These are phyloP conservation scores for Caprella mutica DNA, from an alignment of 2,888 invertebrate species.

Conservation along the genomic window DNA sequence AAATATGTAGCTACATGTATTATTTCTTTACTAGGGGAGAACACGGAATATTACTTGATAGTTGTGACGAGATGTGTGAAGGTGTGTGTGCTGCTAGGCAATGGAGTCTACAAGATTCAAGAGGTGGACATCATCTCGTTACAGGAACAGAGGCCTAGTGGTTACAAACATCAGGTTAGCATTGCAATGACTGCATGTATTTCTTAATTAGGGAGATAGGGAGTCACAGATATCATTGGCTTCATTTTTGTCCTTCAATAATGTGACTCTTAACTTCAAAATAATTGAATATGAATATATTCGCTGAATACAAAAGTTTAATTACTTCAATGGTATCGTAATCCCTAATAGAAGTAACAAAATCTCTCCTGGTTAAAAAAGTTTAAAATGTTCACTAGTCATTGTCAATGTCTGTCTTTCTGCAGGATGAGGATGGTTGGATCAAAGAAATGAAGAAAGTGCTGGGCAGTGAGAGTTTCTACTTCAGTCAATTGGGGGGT, in stretches of 20 bases:
- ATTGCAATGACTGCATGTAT: too few species aligned
- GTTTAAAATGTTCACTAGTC: too few species aligned
- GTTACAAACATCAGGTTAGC: slow-evolving; percentile 26
- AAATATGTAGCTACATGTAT: too few species aligned
- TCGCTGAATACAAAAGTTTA: too few species aligned
- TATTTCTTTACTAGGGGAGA: slow-evolving; percentile 48
- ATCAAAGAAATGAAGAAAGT: slow-evolving; percentile 56
- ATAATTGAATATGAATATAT: too few species aligned
- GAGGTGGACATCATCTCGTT: slow-evolving; percentile 83
- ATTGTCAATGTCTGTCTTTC: background rate
- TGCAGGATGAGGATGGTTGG: slow-evolving; percentile 31
- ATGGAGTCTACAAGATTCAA: slow-evolving; percentile 88
- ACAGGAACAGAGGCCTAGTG: slow-evolving; percentile 36
- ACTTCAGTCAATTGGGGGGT: slow-evolving; percentile 64
- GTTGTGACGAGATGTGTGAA: slow-evolving; percentile 92
- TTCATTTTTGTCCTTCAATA: too few species aligned
- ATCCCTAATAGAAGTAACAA: too few species aligned
- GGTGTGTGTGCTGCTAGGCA: slow-evolving; percentile 86
- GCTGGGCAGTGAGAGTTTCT: slow-evolving; percentile 95
- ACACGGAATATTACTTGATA: slow-evolving; percentile 73
- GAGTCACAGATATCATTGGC: too few species aligned
- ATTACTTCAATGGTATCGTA: too few species aligned
- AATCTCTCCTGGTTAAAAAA: too few species aligned
- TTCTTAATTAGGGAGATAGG: too few species aligned
- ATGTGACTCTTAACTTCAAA: too few species aligned